phyloP scores from a whole-genome alignment of 2,888 invertebrate genomes.

The Andrena trimmerana region DNA sequence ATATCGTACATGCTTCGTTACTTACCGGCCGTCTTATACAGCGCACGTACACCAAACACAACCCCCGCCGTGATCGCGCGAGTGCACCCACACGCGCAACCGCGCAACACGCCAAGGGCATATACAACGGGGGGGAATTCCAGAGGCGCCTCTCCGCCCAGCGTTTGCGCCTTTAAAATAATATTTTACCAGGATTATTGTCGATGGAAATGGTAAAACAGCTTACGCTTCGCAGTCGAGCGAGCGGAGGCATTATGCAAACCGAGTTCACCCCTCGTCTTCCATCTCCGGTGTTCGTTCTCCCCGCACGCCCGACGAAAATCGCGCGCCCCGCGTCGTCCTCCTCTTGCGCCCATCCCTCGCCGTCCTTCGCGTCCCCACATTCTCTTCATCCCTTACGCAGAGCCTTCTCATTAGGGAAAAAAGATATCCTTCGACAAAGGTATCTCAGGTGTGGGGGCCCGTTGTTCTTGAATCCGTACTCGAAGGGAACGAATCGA shows the following conservation, averaged over 20 bases:
- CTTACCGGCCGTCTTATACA: conserved; percentile 45
- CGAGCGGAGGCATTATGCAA: conserved; percentile 80
- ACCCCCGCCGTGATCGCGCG: background rate
- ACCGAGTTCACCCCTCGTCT: conserved; percentile 73
- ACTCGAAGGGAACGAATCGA: conserved; percentile 52
- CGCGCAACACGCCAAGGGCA: background rate
- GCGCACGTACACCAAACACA: conserved; percentile 11
- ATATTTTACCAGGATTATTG: conserved; percentile 82
- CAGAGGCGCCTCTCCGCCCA: conserved; percentile 17
- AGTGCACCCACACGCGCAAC: background rate
- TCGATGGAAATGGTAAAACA: conserved; percentile 79
- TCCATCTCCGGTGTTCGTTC: conserved; percentile 58
- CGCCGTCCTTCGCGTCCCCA: conserved; percentile 10
- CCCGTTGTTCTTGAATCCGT: conserved; percentile 48
- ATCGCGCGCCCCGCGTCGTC: conserved; percentile 57
- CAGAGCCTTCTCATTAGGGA: conserved; percentile 63
- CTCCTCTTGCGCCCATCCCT: conserved; percentile 4
- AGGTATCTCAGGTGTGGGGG: conserved; percentile 51
- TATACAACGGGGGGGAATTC: conserved; percentile 7
- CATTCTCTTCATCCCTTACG: conserved; percentile 48
- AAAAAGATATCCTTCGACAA: conserved; percentile 63
- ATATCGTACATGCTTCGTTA: conserved; percentile 48
- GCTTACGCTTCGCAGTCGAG: conserved; percentile 78
- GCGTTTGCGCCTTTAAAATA: conserved; percentile 77
- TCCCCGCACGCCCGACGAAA: conserved; percentile 49